Base-by-base conservation (phyloP, 2,797 vertebrate species). In the Hipposideros larvatus region DNA sequence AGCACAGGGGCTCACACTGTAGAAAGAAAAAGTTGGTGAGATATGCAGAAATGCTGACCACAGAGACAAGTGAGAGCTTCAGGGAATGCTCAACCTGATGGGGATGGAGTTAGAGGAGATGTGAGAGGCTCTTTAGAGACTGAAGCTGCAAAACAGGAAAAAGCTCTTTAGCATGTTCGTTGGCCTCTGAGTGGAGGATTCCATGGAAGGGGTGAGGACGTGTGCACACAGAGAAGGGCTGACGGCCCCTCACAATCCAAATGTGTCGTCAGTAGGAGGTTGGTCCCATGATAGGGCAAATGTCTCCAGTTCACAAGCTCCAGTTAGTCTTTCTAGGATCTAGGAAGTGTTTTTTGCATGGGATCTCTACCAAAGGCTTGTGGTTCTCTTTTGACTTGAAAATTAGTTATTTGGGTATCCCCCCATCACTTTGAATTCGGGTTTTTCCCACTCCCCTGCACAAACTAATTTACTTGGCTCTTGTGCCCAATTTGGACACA, bases 381-480 rank as follows among this genome's bases (percentile, higher is more conserved):
- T 34, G 59, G 19, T 75, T 95, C 26, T 94, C 43, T 94, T 95
- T 55, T 65, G 57, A 74, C n/a, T 88, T 83, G 51, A 74, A 86
- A 71, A 70, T 57, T 28, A 85, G 61, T 90, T 16, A 90, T 7
- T 21, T 10, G 15, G 26, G 6, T 26, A 28, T 57, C 4, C 43
- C 21, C 43, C 31, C 41, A n/a, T 65, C 16, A 13, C 19, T 94
- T 92, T 28, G 21, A 59, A 48, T 71, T 65, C 15, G 43, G 48
- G 21, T 28, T 78, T 73, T 65, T 31, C 19, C 28, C 37, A 11
- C n/a, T 65, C 8, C 19, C 26, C 43, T 83, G 55, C 65, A 43
- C 19, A 73, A 55, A 75, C 13, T 46, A 78, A 13, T 75, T 83
- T 4, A 31, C 5, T 78, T n/a, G 75, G 41, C 7, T 7, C 19